Percentiles rank a stretch among this genome's conserved stretches.
Conservation (phyloP, 2,888 invertebrate genomes). For the Machimus rusticus region DNA sequence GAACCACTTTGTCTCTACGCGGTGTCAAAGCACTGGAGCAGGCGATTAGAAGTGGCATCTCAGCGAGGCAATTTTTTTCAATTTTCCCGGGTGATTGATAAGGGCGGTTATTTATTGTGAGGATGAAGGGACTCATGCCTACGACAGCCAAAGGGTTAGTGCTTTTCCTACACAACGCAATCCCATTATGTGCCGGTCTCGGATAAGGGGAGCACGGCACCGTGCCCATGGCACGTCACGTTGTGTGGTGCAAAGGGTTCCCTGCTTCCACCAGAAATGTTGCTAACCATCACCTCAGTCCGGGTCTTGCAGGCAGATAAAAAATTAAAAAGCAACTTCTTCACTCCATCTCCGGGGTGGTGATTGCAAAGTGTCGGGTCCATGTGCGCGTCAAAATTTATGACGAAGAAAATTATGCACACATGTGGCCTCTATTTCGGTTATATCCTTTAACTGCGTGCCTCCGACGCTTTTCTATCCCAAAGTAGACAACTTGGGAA, state of each 20-base stretch:
- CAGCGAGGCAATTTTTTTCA: constrained; percentile 15
- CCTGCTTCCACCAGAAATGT: neutral
- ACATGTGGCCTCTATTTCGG: constrained; percentile 43
- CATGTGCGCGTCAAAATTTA: constrained; percentile 46
- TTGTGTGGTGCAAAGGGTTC: neutral
- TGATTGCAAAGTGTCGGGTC: constrained; percentile 46
- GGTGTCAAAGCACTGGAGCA: neutral
- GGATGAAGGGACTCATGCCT: constrained; percentile 12
- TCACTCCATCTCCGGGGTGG: neutral
- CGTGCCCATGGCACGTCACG: neutral
- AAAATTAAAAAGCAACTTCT: constrained; percentile 34
- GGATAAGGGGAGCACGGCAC: neutral
- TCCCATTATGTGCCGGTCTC: neutral
- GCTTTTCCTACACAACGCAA: neutral
- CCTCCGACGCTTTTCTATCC: neutral
- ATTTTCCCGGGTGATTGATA: constrained; percentile 44
- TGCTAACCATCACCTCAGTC: neutral
- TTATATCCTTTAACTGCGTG: constrained; percentile 5
- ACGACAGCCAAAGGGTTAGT: constrained; percentile 11
- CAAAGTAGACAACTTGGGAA: neutral
- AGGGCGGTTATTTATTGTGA: constrained; percentile 45
- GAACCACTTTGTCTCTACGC: constrained; percentile 2
- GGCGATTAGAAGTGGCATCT: constrained; percentile 21
- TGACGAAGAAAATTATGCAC: constrained; percentile 46
- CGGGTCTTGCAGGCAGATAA: neutral